Percentiles rank a stretch among this genome's conserved stretches.
phyloP scores from a whole-genome alignment of 1,140 invertebrate genomes.

The Drosophila arawakana region DNA sequence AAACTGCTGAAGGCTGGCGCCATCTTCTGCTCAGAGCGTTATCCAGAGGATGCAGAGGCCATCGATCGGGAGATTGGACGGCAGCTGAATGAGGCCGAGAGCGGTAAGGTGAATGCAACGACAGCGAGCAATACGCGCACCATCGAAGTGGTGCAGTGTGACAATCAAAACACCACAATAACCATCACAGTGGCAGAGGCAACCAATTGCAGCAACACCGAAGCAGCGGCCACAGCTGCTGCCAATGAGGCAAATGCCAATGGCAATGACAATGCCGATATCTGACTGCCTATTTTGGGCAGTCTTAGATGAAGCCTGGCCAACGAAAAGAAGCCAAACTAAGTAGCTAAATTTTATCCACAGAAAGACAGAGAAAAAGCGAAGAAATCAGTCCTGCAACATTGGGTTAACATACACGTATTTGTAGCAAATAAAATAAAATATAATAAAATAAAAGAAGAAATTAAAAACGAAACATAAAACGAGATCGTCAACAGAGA shows the following conservation, averaged over 20 bases:
- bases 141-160: conserved; percentile 80
- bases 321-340: conserved; percentile 44
- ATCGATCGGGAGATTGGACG: conserved; percentile 79
- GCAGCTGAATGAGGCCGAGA: conserved; percentile 72
- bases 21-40: conserved; percentile 81
- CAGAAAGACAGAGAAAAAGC: conserved; percentile 31
- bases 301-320: conserved; percentile 70
- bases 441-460: conserved; percentile 2
- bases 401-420: conserved; percentile 79
- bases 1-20: conserved; percentile 84
- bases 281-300: conserved; percentile 83
- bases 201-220: conserved; percentile 29
- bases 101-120: conserved; percentile 56
- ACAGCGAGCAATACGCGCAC: conserved; percentile 65
- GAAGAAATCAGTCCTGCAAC: conserved; percentile 77
- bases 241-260: conserved; percentile 70
- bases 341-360: conserved; percentile 48
- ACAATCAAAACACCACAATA: conserved; percentile 77
- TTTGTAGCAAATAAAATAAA: conserved; percentile 53
- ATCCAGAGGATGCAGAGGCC: conserved; percentile 82
- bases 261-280: conserved; percentile 57
- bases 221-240: conserved; percentile 18
- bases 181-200: conserved; percentile 73
- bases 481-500: conserved; percentile 29
- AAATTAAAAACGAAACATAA: conserved; percentile 43